Evolutionary conservation across 2,888 invertebrate species (phyloP).

Genomic region (Sesia bembeciformis): DNA sequence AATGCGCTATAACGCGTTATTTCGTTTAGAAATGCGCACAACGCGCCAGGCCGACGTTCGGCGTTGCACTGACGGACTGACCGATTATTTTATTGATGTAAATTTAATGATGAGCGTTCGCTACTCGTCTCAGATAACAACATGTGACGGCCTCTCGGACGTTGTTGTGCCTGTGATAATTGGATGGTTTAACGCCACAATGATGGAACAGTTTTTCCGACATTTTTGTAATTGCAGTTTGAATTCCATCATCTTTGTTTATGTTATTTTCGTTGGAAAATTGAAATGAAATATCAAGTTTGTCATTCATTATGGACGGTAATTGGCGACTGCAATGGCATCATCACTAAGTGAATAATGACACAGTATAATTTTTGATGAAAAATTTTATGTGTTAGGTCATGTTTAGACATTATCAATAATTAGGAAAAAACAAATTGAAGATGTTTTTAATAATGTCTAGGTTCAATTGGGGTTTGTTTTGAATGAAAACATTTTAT

Average conservation of each 20-base stretch:
- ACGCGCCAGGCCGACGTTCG: conserved; percentile 26
- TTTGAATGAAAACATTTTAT: too few species aligned
- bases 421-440: too few species aligned
- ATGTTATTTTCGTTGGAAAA: background rate
- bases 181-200: conserved; percentile 39
- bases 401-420: too few species aligned
- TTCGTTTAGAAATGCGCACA: conserved; percentile 8
- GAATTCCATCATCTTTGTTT: background rate
- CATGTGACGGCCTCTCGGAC: conserved; percentile 43
- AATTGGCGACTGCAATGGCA: too few species aligned
- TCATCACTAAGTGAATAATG: too few species aligned
- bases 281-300: background rate
- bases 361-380: too few species aligned
- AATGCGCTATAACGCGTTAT: background rate
- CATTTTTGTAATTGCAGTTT: background rate
- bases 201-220: background rate
- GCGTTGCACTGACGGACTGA: conserved; percentile 40
- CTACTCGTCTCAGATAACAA: conserved; percentile 41
- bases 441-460: too few species aligned
- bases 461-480: too few species aligned
- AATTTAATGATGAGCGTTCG: conserved; percentile 43
- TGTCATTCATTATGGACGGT: too few species aligned
- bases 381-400: too few species aligned
- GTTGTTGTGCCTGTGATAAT: conserved; percentile 54
- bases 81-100: conserved; percentile 61